Base-by-base conservation (phyloP, 2,113 vertebrate genomes). In the Cinclus mexicanus region DNA sequence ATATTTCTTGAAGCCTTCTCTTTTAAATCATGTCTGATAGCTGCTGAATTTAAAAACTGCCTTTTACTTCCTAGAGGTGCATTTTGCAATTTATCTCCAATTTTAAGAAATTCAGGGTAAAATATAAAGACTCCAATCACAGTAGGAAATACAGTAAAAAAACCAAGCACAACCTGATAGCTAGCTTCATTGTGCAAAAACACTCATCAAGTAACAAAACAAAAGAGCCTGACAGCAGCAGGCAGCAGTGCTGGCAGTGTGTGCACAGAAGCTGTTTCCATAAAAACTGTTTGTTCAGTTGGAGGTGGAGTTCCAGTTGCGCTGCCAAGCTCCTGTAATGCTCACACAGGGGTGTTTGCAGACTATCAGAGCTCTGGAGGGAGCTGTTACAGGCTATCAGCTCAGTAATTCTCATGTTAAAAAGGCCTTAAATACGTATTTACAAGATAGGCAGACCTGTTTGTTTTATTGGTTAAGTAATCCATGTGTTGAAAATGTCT, bases 1-100 rank as follows among this genome's bases (percentile, higher is more conserved):
- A 69, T 87, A 89, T 95, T 96, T 96, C 88, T 94, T n/a, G 21
- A 94, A 94, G 77, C 19, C 17, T 95, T 95, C 67, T 75, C 61
- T 92, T 97, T 94, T 82, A 95, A 94, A 94, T 97, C 91, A 96
- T 83, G 75, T 90, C 64, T 95, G 26, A 53, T 90, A 33, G 31
- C 83, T 87, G 76, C 11, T 60, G 57, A 90, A 93, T 95, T 81
- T 1, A 91, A 96, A 91, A 86, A 10, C 26, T 92, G 72, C 60
- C 42, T 96, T 93, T 95, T 87, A 94, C 93, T 97, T 61, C 23
- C 95, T 95, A 80, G 87, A 52, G 82, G 65, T 61, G 87, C 59
- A 74, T 95, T 67, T 87, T 94, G 82, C 90, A 75, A 97, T 91
- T 97, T 85, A 92, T 89, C 71, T 68, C 55, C 70, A 92, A 65